These are phyloP conservation scores for Herpailurus yagouaroundi DNA, from an alignment of 2,113 vertebrate species.

Conservation along the genomic window DNA sequence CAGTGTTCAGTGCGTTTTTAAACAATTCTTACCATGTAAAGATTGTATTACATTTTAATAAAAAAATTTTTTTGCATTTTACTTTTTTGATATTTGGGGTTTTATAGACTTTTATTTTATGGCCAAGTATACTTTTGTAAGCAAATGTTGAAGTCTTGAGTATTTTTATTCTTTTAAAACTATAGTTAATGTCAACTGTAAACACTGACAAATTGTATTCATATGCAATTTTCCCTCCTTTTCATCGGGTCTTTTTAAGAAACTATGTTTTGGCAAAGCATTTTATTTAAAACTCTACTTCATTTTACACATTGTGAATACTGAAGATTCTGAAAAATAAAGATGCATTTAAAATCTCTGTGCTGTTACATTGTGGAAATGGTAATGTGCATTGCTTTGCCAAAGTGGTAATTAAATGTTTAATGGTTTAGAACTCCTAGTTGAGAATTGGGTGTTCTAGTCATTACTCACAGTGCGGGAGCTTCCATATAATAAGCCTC, in stretches of 20 bases:
- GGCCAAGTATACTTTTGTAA: constrained; percentile 85
- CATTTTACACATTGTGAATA: constrained; percentile 71
- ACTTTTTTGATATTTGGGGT: constrained; percentile 83
- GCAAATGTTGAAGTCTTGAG: constrained; percentile 68
- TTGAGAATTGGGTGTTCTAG: constrained; percentile 43
- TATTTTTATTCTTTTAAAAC: constrained; percentile 83
- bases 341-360: constrained; percentile 71
- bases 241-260: constrained; percentile 74
- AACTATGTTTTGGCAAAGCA: constrained; percentile 73
- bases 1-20: constrained; percentile 64
- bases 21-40: constrained; percentile 71
- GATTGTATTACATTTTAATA: constrained; percentile 77
- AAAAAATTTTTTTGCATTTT: constrained; percentile 79
- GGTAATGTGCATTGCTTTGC: constrained; percentile 72
- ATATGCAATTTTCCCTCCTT: constrained; percentile 73
- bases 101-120: constrained; percentile 85
- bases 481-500: background rate
- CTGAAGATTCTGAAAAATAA: constrained; percentile 69
- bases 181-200: constrained; percentile 72
- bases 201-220: constrained; percentile 77
- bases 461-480: constrained; percentile 15
- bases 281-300: constrained; percentile 84
- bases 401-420: constrained; percentile 76
- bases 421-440: constrained; percentile 70
- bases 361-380: constrained; percentile 63